phyloP scores from a whole-genome alignment of 1,140 invertebrate genomes.

The Pteromalus puparum region DNA sequence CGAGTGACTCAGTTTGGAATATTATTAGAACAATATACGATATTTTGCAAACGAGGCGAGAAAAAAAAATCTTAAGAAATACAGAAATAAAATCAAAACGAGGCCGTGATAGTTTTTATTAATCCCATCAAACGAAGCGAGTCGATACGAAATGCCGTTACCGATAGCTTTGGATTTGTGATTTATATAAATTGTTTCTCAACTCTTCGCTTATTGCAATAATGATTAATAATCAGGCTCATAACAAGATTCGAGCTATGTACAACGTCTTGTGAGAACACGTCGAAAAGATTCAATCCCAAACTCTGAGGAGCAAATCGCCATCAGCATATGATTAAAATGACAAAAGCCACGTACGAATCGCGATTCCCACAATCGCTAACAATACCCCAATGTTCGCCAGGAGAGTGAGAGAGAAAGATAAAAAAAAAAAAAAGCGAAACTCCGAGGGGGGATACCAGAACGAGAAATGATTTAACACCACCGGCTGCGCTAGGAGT shows the following conservation, averaged over 20 bases:
- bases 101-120: not conserved
- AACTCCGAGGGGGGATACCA: not conserved
- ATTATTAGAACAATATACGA: too few relatives aligned
- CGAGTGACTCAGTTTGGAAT: too few relatives aligned
- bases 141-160: not conserved
- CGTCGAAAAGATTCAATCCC: too few relatives aligned
- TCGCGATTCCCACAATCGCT: not conserved
- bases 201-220: too few relatives aligned
- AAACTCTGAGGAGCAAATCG: too few relatives aligned
- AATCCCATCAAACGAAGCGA: not conserved
- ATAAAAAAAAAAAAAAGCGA: too few relatives aligned
- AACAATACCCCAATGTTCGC: not conserved
- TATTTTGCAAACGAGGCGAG: not conserved
- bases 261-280: too few relatives aligned
- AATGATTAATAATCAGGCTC: too few relatives aligned
- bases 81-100: not conserved
- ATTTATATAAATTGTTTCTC: too few relatives aligned
- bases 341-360: not conserved
- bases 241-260: too few relatives aligned
- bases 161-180: too few relatives aligned
- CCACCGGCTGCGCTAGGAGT: not conserved
- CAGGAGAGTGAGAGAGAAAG: too few relatives aligned
- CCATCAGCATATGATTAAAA: not conserved
- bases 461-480: slow-evolving; percentile 4
- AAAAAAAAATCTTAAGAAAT: not conserved